Evolutionary conservation across 2,888 invertebrate species (phyloP), one percentile per base, ranked within the genome.

Genomic region (Melieria omissa): DNA sequence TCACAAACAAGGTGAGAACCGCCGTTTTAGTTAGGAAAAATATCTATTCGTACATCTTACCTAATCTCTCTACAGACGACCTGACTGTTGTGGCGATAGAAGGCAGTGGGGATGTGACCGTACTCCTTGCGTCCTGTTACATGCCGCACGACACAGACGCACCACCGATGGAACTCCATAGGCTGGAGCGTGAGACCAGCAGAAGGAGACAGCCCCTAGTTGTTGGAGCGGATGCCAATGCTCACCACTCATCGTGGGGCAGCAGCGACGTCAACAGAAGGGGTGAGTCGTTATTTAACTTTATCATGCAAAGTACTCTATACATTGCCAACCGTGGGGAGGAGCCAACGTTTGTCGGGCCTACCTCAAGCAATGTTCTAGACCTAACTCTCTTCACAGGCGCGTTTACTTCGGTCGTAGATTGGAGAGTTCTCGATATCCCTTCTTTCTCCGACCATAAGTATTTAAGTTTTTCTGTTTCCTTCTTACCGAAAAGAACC

Each of bases 61-160:
- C n/a, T n/a, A n/a, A n/a, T n/a, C n/a, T n/a, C n/a, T n/a, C n/a
- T n/a, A n/a, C n/a, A n/a, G n/a, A n/a, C n/a, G n/a, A n/a, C n/a
- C 1, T 49, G 49, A 49, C 12, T 49, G 49, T 10, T 3, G 9
- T 49, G 49, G 49, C 4, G 57, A 16, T 49, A 49, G 49, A 49
- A 2, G 57, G 57, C 14, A 4, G 10, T 4, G 14, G 4, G 10
- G 3, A 57, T 57, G 57, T 4, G 0, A 2, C 57, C 4, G 8
- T 57, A 57, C 57, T 57, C 14, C n/a, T 57, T 4, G 57, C 57
- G 57, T 57, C 57, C 4, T 57, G n/a, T 4, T 57, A 57, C 57
- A 57, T 57, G 57, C 57, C 57, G 14, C 57, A 57, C 57, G 57
- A 4, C 10, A 2, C n/a, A 57, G 57, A 57, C 16, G 57, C 57